Conservation (phyloP, 2,888 invertebrate species). For the Hyles lineata region DNA sequence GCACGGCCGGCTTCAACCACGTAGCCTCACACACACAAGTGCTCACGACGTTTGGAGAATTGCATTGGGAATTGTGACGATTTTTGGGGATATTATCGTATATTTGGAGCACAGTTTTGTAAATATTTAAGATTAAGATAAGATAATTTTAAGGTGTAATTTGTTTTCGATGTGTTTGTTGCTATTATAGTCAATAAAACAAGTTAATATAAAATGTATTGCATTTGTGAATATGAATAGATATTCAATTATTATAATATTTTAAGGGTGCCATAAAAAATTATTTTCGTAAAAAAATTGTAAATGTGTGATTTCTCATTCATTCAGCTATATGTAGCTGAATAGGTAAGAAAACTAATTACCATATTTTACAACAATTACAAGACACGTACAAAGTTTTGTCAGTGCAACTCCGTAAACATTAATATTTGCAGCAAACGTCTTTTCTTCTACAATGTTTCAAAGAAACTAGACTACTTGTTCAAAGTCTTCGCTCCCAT, state of each 20-base stretch:
- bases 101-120: background rate
- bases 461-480: constrained; percentile 22
- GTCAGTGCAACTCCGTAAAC: background rate
- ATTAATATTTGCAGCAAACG: constrained; percentile 14
- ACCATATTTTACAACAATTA: background rate
- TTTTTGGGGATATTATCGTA: background rate
- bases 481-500: constrained; percentile 20
- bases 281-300: too few relatives aligned
- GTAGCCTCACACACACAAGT: constrained; percentile 59
- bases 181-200: too few relatives aligned
- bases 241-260: too few relatives aligned
- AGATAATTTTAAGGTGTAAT: too few relatives aligned
- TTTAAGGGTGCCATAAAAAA: too few relatives aligned
- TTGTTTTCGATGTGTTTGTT: too few relatives aligned
- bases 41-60: background rate
- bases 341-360: background rate
- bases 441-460: background rate
- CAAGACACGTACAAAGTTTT: background rate
- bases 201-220: too few relatives aligned
- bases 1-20: constrained; percentile 65
- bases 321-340: too few relatives aligned
- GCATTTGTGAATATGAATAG: too few relatives aligned
- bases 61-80: background rate
- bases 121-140: too few relatives aligned
- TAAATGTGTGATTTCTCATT: too few relatives aligned